These are phyloP conservation scores for Thryonomys swinderianus DNA, from an alignment of 2,113 vertebrate species.

Conservation along the genomic window DNA sequence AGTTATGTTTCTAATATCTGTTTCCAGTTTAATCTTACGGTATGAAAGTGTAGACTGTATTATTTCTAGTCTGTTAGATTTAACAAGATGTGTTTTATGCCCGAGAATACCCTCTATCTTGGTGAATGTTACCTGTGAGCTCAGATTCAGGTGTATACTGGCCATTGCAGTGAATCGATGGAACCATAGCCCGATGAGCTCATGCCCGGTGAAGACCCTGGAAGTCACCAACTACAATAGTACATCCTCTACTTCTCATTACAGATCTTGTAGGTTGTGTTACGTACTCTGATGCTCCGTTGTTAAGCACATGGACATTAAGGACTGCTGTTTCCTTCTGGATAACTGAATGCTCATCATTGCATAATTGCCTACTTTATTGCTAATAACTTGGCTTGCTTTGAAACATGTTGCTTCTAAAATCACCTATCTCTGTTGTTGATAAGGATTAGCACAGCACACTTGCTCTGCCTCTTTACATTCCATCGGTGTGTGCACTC, in stretches of 20 bases:
- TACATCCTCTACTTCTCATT: not conserved
- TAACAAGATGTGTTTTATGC: not conserved
- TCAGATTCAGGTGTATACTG: not conserved
- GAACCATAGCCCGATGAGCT: not conserved
- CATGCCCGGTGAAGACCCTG: not conserved
- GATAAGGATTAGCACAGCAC: too few relatives aligned
- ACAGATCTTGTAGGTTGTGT: not conserved
- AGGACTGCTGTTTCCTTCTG: not conserved
- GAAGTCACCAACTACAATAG: not conserved
- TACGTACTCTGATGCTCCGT: not conserved
- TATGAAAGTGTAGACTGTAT: not conserved
- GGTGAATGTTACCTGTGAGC: too few relatives aligned
- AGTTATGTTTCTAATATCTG: not conserved
- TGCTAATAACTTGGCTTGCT: not conserved
- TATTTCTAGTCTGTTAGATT: not conserved
- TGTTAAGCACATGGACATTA: not conserved
- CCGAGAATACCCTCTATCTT: too few relatives aligned
- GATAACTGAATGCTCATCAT: not conserved
- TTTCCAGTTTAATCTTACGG: not conserved
- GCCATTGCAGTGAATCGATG: not conserved
- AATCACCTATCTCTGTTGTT: not conserved
- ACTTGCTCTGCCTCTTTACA: not conserved
- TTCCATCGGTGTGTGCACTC: not conserved
- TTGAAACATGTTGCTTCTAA: not conserved
- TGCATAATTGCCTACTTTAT: not conserved